These are phyloP conservation scores for Morpho achilles DNA, from an alignment of 2,888 invertebrate species.

Conservation along the genomic window DNA sequence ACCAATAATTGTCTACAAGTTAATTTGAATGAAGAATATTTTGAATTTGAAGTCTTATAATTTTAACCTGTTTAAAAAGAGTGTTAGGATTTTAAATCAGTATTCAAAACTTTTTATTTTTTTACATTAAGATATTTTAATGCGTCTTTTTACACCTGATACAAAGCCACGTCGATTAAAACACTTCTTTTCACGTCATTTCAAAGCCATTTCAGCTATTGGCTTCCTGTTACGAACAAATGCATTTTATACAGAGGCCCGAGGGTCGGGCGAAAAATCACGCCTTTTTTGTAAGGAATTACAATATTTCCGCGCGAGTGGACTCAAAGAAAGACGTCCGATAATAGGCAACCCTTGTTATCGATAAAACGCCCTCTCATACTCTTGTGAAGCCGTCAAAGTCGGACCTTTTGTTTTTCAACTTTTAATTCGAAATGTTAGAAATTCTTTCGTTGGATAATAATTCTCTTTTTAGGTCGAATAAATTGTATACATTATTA, in stretches of 20 bases:
- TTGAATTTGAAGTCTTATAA: no score
- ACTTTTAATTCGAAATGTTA: conserved; percentile 13
- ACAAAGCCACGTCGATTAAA: conserved; percentile 17
- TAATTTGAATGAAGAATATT: no score
- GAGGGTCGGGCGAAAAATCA: conserved; percentile 14
- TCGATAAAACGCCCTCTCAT: conserved; percentile 19
- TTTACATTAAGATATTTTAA: no score
- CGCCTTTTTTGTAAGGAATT: conserved; percentile 28
- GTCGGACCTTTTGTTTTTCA: conserved; percentile 17
- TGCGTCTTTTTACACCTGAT: no score
- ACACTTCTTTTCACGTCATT: conserved; percentile 18
- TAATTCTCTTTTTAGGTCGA: conserved; percentile 1
- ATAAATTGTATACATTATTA: neutral
- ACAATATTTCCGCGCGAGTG: conserved; percentile 33
- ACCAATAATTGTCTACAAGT: no score
- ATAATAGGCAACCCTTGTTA: conserved; percentile 33
- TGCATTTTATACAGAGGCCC: conserved; percentile 17
- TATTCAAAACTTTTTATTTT: no score
- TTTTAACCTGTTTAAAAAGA: no score
- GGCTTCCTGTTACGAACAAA: conserved; percentile 12
- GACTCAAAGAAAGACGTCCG: conserved; percentile 29
- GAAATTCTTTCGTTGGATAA: conserved; percentile 4
- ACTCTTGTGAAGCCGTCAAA: conserved; percentile 12
- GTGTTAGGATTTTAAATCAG: no score
- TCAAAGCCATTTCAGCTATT: conserved; percentile 20